These are phyloP conservation scores for Temnothorax rugatulus DNA, from an alignment of 2,888 invertebrate genomes.

Conservation along the genomic window DNA sequence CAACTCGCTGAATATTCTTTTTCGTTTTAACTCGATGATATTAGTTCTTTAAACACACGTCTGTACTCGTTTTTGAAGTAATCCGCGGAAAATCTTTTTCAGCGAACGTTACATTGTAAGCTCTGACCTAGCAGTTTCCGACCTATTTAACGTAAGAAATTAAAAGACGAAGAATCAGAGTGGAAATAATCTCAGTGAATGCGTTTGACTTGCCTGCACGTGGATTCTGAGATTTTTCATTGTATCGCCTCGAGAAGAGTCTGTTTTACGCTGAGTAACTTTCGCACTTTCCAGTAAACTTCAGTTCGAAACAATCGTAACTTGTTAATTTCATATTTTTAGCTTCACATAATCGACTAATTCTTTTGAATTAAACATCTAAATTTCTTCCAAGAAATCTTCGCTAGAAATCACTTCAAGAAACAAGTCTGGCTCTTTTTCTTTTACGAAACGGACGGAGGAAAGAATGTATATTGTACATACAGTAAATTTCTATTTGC, in stretches of 20 bases:
- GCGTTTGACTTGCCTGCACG: slow-evolving; percentile 17
- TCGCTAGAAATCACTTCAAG: not conserved
- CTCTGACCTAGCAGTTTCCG: slow-evolving; percentile 1
- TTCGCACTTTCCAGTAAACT: slow-evolving; percentile 17
- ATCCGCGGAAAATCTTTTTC: not conserved
- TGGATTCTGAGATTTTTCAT: slow-evolving; percentile 14
- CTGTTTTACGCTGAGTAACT: not conserved
- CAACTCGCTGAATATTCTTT: not conserved
- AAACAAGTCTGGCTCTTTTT: not conserved
- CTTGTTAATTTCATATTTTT: not conserved
- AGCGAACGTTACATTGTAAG: slow-evolving; percentile 4
- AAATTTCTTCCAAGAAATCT: not conserved
- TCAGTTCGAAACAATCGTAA: not conserved
- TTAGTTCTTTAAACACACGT: not conserved
- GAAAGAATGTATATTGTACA: not conserved
- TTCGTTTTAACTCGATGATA: not conserved
- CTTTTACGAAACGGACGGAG: not conserved
- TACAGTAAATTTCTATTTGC: slow-evolving; percentile 6
- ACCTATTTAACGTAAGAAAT: slow-evolving; percentile 41
- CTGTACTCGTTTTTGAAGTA: not conserved
- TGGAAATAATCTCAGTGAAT: slow-evolving; percentile 29
- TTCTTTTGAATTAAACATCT: not conserved
- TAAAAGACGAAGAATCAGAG: slow-evolving; percentile 28
- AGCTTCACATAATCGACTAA: not conserved
- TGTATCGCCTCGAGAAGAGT: slow-evolving; percentile 11